phyloP scores from a whole-genome alignment of 2,888 invertebrate genomes.

The Cephus pygmeus region DNA sequence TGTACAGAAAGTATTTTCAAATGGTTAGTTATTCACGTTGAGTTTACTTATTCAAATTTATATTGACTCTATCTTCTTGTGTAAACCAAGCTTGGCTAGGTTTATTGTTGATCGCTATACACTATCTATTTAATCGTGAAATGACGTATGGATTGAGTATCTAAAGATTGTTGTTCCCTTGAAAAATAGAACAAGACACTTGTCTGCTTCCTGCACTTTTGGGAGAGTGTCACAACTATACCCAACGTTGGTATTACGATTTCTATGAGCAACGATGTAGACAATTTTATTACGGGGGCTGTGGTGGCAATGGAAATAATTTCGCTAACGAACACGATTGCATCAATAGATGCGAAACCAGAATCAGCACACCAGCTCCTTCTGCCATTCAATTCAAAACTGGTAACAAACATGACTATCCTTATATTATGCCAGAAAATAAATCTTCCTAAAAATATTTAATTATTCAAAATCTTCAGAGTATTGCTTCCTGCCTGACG shows the following conservation, averaged over 20 bases:
- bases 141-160: not conserved
- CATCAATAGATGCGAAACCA: conserved; percentile 71
- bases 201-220: conserved; percentile 81
- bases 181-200: conserved; percentile 71
- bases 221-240: conserved; percentile 83
- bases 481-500: conserved; percentile 75
- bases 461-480: conserved; percentile 64
- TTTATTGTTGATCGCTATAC: not conserved
- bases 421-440: conserved; percentile 22
- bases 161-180: conserved; percentile 6
- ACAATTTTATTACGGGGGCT: conserved; percentile 90
- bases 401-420: conserved; percentile 46
- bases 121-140: not conserved
- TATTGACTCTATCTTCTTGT: not conserved
- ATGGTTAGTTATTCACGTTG: not conserved
- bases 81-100: not conserved
- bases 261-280: conserved; percentile 78
- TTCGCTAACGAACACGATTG: conserved; percentile 79
- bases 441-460: not conserved
- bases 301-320: conserved; percentile 91
- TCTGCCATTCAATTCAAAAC: conserved; percentile 51
- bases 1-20: not conserved
- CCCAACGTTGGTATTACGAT: conserved; percentile 86
- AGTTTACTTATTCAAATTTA: not conserved
- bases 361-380: conserved; percentile 65